Evolutionary conservation across 2,888 invertebrate genomes (phyloP).

Genomic region (Cheilosia pagana): DNA sequence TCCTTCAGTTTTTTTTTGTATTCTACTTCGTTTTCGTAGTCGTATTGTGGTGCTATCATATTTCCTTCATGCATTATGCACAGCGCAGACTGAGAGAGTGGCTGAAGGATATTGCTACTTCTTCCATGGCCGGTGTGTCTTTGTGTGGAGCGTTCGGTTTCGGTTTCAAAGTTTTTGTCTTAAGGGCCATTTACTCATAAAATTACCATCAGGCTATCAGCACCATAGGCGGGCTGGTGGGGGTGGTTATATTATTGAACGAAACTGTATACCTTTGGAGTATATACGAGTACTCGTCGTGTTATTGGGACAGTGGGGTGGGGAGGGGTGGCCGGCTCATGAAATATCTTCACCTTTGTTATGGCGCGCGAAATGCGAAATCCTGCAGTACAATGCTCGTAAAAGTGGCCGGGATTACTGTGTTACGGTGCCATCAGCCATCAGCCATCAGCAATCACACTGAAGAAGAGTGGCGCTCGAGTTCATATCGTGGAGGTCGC

Average conservation of each 20-base stretch:
- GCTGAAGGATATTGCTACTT: conserved; percentile 54
- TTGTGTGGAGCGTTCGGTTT: conserved; percentile 42
- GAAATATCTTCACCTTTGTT: conserved; percentile 70
- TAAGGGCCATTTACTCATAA: conserved; percentile 75
- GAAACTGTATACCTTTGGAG: conserved; percentile 60
- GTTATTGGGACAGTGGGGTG: conserved; percentile 57
- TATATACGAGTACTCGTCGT: conserved; percentile 17
- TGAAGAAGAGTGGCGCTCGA: conserved; percentile 42
- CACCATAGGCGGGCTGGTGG: conserved; percentile 15
- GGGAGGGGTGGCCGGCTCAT: conserved; percentile 30
- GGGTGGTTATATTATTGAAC: conserved; percentile 67
- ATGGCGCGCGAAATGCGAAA: conserved; percentile 61
- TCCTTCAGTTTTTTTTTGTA: conserved; percentile 9
- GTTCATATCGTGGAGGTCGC: conserved; percentile 4
- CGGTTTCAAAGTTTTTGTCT: conserved; percentile 72
- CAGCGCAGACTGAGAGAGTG: conserved; percentile 54
- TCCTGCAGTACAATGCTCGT: conserved; percentile 50
- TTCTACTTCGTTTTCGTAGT: not conserved
- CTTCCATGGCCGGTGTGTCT: conserved; percentile 33
- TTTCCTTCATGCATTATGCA: conserved; percentile 75
- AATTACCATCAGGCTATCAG: conserved; percentile 75
- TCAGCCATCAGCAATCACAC: conserved; percentile 57
- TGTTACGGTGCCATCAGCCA: conserved; percentile 66
- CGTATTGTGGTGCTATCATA: conserved; percentile 66
- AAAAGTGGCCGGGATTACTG: conserved; percentile 64